These are phyloP conservation scores for Harlomillsia oculata DNA, from an alignment of 1,140 invertebrate genomes.

Conservation along the genomic window DNA sequence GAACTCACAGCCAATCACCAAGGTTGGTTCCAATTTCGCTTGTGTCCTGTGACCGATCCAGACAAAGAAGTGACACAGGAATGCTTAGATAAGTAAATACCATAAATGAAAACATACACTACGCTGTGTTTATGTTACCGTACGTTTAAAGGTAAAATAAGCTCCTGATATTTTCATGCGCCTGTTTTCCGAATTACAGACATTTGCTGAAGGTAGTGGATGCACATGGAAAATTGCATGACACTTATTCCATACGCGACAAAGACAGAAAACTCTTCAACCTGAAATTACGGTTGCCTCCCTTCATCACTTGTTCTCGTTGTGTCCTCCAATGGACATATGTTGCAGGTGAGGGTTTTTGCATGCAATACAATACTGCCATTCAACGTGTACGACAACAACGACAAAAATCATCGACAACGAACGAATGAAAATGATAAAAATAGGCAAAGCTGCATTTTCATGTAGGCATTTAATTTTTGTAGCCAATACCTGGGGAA, in stretches of 20 bases:
- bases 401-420: too few relatives aligned
- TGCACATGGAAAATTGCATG: conserved; percentile 38
- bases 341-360: conserved; percentile 66
- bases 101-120: too few relatives aligned
- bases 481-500: conserved; percentile 70
- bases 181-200: too few relatives aligned
- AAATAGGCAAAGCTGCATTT: conserved; percentile 25
- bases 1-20: conserved; percentile 83
- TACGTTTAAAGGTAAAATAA: too few relatives aligned
- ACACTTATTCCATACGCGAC: conserved; percentile 50
- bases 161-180: too few relatives aligned
- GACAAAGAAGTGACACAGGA: conserved; percentile 11
- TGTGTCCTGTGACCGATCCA: conserved; percentile 38
- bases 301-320: conserved; percentile 72
- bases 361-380: too few relatives aligned
- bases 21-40: conserved; percentile 69
- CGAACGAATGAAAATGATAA: too few relatives aligned
- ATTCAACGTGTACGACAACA: too few relatives aligned
- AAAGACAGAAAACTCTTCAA: conserved; percentile 52
- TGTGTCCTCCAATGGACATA: conserved; percentile 87
- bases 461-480: background rate
- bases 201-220: background rate
- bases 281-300: conserved; percentile 61
- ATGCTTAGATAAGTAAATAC: conserved; percentile 38
- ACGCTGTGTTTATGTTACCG: too few relatives aligned